Evolutionary conservation across 2,888 invertebrate genomes (phyloP).

Genomic region (Girardia tigrina): DNA sequence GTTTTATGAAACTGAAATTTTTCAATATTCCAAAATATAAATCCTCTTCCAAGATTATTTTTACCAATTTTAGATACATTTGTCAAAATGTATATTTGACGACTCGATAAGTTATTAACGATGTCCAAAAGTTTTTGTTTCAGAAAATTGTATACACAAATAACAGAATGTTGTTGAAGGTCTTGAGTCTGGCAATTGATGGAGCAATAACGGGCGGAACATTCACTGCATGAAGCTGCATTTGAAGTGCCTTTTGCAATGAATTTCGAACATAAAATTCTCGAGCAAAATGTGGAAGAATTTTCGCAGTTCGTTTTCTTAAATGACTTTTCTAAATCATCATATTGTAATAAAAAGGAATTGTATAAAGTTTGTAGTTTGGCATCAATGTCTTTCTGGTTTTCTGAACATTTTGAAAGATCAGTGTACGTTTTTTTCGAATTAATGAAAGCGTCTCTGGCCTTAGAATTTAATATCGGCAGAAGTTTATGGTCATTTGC

Average conservation of each 20-base stretch:
- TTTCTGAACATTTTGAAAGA: background rate
- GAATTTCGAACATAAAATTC: background rate
- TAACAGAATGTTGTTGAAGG: background rate
- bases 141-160: background rate
- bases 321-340: background rate
- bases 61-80: background rate
- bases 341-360: background rate
- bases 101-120: background rate
- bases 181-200: background rate
- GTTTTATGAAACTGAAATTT: background rate
- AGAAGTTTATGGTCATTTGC: background rate
- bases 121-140: background rate
- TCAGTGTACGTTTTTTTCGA: background rate
- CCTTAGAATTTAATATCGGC: background rate
- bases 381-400: too few species aligned
- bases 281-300: background rate
- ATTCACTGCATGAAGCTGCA: background rate
- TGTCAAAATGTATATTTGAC: background rate
- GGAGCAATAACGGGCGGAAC: background rate
- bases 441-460: background rate
- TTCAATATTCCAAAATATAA: background rate
- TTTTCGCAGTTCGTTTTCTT: background rate
- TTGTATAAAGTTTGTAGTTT: background rate
- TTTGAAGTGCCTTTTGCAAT: background rate
- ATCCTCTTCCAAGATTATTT: background rate